These are phyloP conservation scores for Rhysida immarginata DNA, from an alignment of 1,140 invertebrate species.

Conservation along the genomic window DNA sequence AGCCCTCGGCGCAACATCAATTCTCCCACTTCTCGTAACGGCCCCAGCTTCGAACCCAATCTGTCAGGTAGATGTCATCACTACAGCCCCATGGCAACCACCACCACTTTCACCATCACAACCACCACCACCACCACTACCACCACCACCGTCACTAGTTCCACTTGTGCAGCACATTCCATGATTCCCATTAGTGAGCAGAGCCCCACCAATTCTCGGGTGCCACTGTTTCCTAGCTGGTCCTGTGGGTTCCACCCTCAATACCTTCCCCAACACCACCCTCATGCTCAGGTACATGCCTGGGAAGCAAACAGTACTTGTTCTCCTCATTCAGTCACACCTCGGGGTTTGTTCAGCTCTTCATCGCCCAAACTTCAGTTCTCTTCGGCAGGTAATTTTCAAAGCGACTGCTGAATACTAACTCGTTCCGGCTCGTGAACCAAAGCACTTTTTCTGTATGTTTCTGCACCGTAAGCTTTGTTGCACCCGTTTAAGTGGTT, in stretches of 20 bases:
- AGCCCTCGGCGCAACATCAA: conserved; percentile 37
- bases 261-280: conserved; percentile 10
- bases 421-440: too few relatives aligned
- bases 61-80: conserved; percentile 39
- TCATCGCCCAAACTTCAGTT: not conserved
- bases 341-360: not conserved
- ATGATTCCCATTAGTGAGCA: not conserved
- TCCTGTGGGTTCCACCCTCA: not conserved
- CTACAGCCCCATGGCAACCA: not conserved
- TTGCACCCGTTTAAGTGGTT: too few relatives aligned
- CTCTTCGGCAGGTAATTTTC: not conserved
- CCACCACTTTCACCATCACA: not conserved
- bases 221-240: conserved; percentile 2
- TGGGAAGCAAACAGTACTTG: not conserved
- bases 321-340: not conserved
- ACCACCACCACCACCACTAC: not conserved
- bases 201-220: not conserved
- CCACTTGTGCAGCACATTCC: not conserved
- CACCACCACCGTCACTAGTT: too few relatives aligned
- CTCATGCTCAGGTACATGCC: not conserved
- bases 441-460: too few relatives aligned
- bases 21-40: conserved; percentile 21
- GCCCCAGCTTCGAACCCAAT: conserved; percentile 35
- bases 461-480: too few relatives aligned
- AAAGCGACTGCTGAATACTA: too few relatives aligned